These are phyloP conservation scores for Sarcophaga variegata DNA, from an alignment of 2,888 invertebrate genomes.

Conservation along the genomic window DNA sequence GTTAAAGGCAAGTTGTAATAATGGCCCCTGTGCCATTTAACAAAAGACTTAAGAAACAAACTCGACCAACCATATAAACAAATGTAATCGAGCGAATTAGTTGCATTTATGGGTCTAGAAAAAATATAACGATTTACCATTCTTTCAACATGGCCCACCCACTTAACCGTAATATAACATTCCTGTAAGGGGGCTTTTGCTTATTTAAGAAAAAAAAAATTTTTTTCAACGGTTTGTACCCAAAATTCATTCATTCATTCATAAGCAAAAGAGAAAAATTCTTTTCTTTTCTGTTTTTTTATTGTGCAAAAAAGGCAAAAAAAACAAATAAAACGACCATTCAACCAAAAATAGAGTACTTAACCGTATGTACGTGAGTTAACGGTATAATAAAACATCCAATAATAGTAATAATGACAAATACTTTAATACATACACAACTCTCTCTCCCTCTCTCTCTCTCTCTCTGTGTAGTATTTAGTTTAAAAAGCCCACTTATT, in stretches of 20 bases:
- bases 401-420: background rate
- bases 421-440: background rate
- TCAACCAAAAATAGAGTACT: background rate
- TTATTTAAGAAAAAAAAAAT: too few species aligned
- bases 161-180: too few species aligned
- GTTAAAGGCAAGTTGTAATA: too few species aligned
- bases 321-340: background rate
- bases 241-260: background rate
- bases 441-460: background rate
- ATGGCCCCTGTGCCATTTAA: background rate
- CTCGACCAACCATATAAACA: background rate
- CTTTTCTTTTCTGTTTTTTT: background rate
- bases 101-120: background rate
- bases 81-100: background rate
- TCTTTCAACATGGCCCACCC: too few species aligned
- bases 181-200: too few species aligned
- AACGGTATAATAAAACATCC: background rate
- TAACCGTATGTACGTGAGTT: background rate
- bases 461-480: too few species aligned
- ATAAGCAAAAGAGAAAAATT: background rate
- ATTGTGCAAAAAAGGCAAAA: background rate
- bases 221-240: too few species aligned
- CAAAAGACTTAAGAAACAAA: conserved; percentile 19
- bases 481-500: too few species aligned
- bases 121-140: background rate